A percentile compares a stretch with the other conserved stretches of the same genome.
Conservation (phyloP, 2,797 vertebrate species). For the Oreochromis mossambicus region DNA sequence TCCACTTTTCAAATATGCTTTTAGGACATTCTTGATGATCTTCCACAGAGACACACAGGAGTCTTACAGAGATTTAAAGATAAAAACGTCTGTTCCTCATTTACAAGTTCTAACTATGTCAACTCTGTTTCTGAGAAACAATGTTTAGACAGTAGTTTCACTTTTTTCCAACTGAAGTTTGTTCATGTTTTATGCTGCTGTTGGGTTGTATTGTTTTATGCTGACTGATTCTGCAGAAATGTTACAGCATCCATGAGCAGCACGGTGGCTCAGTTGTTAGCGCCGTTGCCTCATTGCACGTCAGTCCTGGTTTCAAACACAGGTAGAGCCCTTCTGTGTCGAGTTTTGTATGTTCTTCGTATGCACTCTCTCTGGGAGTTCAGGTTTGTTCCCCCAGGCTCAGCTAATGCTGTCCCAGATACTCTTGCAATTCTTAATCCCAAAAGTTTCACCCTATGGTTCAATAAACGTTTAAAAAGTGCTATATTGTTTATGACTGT, state of each 20-base stretch:
- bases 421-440: not conserved
- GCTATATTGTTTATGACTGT: not conserved
- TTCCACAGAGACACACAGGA: not conserved
- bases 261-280: not conserved
- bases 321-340: not conserved
- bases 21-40: not conserved
- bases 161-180: not conserved
- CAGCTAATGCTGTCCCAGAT: not conserved
- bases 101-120: not conserved
- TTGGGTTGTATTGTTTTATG: not conserved
- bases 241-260: not conserved
- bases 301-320: not conserved
- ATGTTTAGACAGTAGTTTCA: not conserved
- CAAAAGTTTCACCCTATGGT: not conserved
- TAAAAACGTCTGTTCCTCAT: not conserved
- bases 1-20: not conserved
- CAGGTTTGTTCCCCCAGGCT: not conserved
- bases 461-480: not conserved
- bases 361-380: not conserved
- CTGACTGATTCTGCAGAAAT: not conserved
- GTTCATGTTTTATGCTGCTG: not conserved
- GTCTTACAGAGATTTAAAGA: not conserved
- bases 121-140: not conserved
- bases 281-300: not conserved
- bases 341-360: not conserved